A percentile compares a stretch with the other conserved stretches of the same genome.
These are phyloP conservation scores for Bos javanicus DNA, from an alignment of 2,113 vertebrate species.

Conservation along the genomic window DNA sequence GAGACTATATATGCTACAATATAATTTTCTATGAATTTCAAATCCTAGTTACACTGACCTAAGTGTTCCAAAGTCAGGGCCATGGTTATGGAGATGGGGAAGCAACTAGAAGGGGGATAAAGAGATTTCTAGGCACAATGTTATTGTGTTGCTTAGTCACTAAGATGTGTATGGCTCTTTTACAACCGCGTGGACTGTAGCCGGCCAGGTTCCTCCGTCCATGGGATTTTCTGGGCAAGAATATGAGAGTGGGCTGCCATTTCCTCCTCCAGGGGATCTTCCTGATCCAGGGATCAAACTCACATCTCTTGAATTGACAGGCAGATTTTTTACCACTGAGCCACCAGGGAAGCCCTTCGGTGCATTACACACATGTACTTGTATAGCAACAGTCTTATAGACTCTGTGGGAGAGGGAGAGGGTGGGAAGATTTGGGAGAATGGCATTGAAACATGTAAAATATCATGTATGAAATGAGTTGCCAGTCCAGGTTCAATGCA, in stretches of 20 bases:
- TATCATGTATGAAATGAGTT: too few relatives aligned
- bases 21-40: background rate
- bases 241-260: background rate
- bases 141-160: background rate
- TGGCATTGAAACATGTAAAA: too few relatives aligned
- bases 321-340: background rate
- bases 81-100: background rate
- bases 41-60: background rate
- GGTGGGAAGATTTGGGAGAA: too few relatives aligned
- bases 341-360: background rate
- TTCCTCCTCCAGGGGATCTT: background rate
- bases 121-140: background rate
- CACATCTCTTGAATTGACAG: background rate
- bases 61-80: background rate
- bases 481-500: too few relatives aligned
- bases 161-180: background rate
- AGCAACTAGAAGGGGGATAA: background rate
- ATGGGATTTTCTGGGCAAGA: background rate
- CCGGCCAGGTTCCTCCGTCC: background rate
- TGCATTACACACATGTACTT: too few relatives aligned
- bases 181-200: background rate
- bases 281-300: background rate
- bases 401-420: too few relatives aligned
- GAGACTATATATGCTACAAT: background rate
- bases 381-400: too few relatives aligned